phyloP scores from a whole-genome alignment of 2,888 invertebrate genomes.

The Euzophera pinguis region DNA sequence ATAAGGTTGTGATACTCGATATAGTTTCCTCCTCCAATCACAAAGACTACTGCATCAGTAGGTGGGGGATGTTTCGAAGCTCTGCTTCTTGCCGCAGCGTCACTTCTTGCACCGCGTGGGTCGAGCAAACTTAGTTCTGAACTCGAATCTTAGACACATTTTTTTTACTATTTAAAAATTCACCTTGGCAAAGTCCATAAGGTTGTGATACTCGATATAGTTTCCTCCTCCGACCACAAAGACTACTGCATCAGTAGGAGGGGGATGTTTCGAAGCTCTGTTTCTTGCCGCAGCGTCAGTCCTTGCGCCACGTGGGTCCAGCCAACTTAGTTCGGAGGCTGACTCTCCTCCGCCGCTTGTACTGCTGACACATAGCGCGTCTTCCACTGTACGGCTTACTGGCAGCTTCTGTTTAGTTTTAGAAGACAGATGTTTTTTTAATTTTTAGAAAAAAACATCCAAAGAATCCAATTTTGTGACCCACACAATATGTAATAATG shows the following conservation, averaged over 20 bases:
- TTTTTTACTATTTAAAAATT: too few species aligned
- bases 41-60: conserved; percentile 93
- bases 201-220: conserved; percentile 99
- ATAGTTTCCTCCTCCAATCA: conserved; percentile 97
- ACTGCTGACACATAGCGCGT: conserved; percentile 63
- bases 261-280: conserved; percentile 81
- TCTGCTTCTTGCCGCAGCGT: conserved; percentile 75
- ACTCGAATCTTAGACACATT: conserved; percentile 94
- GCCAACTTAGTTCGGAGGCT: conserved; percentile 93
- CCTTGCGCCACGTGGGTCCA: conserved; percentile 97
- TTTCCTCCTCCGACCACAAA: conserved; percentile 97
- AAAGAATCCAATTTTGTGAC: too few species aligned
- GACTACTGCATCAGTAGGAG: conserved; percentile 93
- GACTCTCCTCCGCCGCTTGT: conserved; percentile 87
- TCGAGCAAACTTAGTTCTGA: conserved; percentile 95
- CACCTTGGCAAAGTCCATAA: conserved; percentile 95
- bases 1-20: conserved; percentile 99
- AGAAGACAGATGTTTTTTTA: too few species aligned
- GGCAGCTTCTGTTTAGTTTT: conserved; percentile 87
- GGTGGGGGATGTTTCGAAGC: conserved; percentile 84
- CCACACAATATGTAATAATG: too few species aligned
- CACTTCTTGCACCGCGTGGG: conserved; percentile 93
- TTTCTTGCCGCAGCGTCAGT: conserved; percentile 75
- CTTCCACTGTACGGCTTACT: conserved; percentile 95
- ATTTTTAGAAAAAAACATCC: too few species aligned